Evolutionary conservation across 2,797 vertebrate genomes (phyloP).

Genomic region (Picus viridis): DNA sequence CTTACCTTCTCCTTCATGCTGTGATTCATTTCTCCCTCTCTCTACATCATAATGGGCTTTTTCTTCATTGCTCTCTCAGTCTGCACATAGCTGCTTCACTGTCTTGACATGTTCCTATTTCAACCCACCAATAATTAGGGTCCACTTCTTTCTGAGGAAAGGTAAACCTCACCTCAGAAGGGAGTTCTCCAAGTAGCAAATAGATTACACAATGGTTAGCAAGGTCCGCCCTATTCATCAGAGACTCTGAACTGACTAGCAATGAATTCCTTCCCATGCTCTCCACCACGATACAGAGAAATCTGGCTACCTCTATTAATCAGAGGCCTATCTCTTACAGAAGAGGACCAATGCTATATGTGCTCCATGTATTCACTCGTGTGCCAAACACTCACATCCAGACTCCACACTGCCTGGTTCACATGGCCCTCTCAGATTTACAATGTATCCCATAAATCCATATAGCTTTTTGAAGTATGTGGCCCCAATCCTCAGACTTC

Average conservation of each 20-base stretch:
- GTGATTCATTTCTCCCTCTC: not conserved
- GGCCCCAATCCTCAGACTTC: not conserved
- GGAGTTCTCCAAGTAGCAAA: not conserved
- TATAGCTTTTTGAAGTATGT: constrained; percentile 12
- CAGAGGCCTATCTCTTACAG: not conserved
- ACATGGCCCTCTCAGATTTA: not conserved
- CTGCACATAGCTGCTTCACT: not conserved
- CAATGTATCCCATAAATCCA: not conserved
- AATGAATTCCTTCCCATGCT: not conserved
- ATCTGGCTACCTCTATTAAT: not conserved
- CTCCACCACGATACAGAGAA: not conserved
- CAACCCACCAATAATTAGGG: not conserved
- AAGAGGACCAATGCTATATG: not conserved
- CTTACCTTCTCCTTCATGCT: not conserved
- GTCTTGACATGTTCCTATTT: not conserved
- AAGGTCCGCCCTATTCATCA: not conserved
- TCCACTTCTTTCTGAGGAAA: not conserved
- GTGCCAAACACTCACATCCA: not conserved
- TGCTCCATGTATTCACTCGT: not conserved
- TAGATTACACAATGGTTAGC: not conserved
- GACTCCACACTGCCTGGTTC: not conserved
- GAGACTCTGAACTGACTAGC: not conserved
- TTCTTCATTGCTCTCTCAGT: not conserved
- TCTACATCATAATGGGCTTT: not conserved
- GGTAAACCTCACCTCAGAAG: not conserved